These are phyloP conservation scores for Micronycteris hirsuta DNA, from an alignment of 2,113 vertebrate genomes.

Conservation along the genomic window DNA sequence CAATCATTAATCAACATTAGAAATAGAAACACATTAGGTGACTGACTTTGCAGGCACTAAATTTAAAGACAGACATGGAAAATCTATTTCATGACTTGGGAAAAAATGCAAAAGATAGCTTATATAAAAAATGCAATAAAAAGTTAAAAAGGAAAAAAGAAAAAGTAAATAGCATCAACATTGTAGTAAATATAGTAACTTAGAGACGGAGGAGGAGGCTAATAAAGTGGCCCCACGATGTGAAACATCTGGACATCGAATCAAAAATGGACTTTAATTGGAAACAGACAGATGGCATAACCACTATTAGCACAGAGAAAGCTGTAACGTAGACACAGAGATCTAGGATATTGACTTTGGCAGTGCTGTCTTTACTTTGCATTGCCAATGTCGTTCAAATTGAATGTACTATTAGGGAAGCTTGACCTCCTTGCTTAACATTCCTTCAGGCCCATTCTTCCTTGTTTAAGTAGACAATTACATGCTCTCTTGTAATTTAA, in stretches of 20 bases:
- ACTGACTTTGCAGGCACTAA: neutral
- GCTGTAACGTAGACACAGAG: constrained; percentile 44
- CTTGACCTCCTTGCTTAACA: neutral
- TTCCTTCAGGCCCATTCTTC: neutral
- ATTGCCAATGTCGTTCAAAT: constrained; percentile 28
- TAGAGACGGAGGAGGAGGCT: constrained; percentile 15
- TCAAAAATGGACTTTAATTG: constrained; percentile 66
- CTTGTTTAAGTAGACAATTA: neutral
- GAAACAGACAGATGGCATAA: constrained; percentile 69
- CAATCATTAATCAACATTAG: neutral
- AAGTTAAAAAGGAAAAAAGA: neutral
- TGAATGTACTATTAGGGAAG: neutral
- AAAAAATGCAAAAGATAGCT: neutral
- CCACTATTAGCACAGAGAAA: constrained; percentile 61
- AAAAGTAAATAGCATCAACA: neutral
- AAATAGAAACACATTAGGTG: constrained; percentile 11
- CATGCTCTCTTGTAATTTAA: neutral
- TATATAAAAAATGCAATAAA: neutral
- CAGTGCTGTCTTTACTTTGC: constrained; percentile 20
- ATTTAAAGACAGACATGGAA: neutral
- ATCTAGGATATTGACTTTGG: constrained; percentile 58
- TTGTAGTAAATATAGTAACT: constrained; percentile 16
- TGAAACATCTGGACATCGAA: constrained; percentile 66
- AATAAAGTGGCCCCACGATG: constrained; percentile 3
- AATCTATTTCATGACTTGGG: neutral